Percentiles rank a stretch among this genome's conserved stretches.
Conservation (phyloP, 2,888 invertebrate species). For the Caenorhabditis plicata region DNA sequence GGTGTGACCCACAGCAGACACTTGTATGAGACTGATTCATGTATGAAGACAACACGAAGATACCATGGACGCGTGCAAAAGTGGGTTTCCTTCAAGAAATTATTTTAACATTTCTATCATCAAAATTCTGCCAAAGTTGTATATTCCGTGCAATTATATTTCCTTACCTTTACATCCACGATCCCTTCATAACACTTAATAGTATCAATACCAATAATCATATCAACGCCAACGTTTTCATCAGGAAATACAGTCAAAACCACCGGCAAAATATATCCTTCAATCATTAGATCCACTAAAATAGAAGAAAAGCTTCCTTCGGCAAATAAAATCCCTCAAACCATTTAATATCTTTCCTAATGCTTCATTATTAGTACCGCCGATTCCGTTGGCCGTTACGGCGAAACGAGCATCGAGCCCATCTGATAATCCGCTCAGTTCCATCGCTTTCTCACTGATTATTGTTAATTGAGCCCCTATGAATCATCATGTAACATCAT, state of each 20-base stretch:
- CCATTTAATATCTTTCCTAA: conserved; percentile 19
- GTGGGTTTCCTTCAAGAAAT: too few relatives aligned
- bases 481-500: not conserved
- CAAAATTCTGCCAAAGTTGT: too few relatives aligned
- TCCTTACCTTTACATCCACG: conserved; percentile 9
- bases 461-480: conserved; percentile 19
- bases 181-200: conserved; percentile 6
- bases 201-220: conserved; percentile 20
- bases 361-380: conserved; percentile 6
- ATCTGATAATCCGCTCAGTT: conserved; percentile 1
- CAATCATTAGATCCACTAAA: conserved; percentile 13
- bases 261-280: conserved; percentile 1
- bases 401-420: conserved; percentile 9
- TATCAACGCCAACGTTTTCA: not conserved
- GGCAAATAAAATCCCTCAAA: not conserved
- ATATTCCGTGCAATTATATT: too few relatives aligned
- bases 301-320: not conserved
- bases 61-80: too few relatives aligned
- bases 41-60: too few relatives aligned
- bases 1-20: too few relatives aligned
- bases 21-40: too few relatives aligned
- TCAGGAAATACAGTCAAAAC: conserved; percentile 17
- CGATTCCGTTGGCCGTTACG: conserved; percentile 15
- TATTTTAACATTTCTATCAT: too few relatives aligned
- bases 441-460: conserved; percentile 2